Conservation (phyloP, 2,888 invertebrate species). For the Caenorhabditis macrosperma region DNA sequence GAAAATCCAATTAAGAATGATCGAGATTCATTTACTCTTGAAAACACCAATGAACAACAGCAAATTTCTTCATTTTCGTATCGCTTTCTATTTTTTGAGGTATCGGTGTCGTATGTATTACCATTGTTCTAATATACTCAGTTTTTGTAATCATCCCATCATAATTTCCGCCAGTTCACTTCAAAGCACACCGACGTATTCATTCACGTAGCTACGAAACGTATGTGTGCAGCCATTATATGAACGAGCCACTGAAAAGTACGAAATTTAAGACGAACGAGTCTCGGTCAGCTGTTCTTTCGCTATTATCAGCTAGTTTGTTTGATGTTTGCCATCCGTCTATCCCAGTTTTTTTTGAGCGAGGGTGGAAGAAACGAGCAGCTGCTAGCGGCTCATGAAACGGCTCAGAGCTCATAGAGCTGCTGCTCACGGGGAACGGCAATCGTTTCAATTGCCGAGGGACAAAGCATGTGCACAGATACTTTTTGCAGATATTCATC, state of each 20-base stretch:
- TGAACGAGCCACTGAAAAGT: conserved; percentile 32
- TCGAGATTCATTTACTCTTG: no score
- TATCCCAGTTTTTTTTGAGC: conserved; percentile 26
- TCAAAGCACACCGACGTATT: no score
- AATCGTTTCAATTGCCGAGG: not conserved
- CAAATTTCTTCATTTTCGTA: no score
- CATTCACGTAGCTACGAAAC: not conserved
- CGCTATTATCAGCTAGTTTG: conserved; percentile 51
- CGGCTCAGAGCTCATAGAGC: conserved; percentile 21
- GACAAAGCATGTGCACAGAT: not conserved
- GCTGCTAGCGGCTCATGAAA: conserved; percentile 38
- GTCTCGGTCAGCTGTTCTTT: conserved; percentile 56
- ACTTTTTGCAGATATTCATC: conserved; percentile 73
- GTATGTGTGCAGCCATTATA: conserved; percentile 17
- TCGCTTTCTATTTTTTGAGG: no score
- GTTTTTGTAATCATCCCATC: no score
- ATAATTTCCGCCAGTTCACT: no score
- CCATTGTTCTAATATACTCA: no score
- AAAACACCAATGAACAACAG: no score
- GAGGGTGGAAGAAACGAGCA: conserved; percentile 44
- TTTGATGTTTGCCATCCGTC: conserved; percentile 46
- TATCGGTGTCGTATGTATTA: no score
- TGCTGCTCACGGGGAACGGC: conserved; percentile 7
- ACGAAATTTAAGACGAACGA: conserved; percentile 46
- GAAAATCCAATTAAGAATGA: no score